Evolutionary conservation across 2,113 vertebrate genomes (phyloP), one percentile per base, ranked within the genome.

Genomic region (Empidonax alnorum): DNA sequence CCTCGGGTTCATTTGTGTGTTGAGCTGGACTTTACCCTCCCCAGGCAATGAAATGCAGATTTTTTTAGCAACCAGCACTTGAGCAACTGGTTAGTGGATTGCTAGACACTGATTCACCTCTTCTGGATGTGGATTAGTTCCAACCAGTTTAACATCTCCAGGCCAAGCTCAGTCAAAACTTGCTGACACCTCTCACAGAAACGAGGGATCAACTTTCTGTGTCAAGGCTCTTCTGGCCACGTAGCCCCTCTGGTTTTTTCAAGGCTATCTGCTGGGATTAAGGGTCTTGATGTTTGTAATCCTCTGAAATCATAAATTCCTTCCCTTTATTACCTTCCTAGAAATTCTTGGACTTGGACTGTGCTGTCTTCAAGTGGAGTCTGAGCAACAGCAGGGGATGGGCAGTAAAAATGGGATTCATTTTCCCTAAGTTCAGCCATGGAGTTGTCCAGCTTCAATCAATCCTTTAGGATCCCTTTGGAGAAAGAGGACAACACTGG

Each of bases 31-130:
- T 96, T 50, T 81, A 61, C 61, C 89, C 92, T 87, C 77, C 69
- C 3, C 1, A 86, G 23, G 46, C 85, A 83, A 83, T 47, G 41
- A 94, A 79, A 83, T 66, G 85, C 62, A 80, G 58, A 87, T 59
- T 59, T 41, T 27, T 39, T 28, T 17, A 62, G 35, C 59, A 18
- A 41, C 41, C 20, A 84, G 41, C 27, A 17, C 78, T 90, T 63
- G 58, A 35, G 63, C 58, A 84, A 95, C 12, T 44, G 63, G 18
- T 71, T 11, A 46, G 74, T 39, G 78, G 73, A 95, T 95, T 90
- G 90, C 58, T 87, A 92, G 94, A 92, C 94, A 90, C 87, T 92
- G 94, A 96, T 94, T 94, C 92, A 92, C 92, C 65, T 90, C 83
- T 92, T 71, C 77, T 90, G 78, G 39, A 95, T 66, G 67, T 76